Base-by-base conservation (phyloP, 2,113 vertebrate species). In the Terrapene triunguis region DNA sequence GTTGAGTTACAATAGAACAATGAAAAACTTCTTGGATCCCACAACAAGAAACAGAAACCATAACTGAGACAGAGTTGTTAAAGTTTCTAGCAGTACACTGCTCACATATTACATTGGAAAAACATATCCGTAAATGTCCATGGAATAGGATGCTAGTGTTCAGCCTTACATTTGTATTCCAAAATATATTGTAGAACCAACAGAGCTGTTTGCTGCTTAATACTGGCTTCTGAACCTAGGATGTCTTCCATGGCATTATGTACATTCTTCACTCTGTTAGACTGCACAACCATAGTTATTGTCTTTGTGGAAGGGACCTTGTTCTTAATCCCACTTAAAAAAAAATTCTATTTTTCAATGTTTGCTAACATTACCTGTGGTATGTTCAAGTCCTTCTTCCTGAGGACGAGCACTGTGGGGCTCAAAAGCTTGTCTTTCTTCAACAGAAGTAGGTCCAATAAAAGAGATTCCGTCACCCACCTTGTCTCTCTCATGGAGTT, bases 321-420 rank as follows among this genome's bases (percentile, higher is more conserved):
- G 55, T 55, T 92, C 95, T 92, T 89, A 62, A 78, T 91, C 29
- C 48, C 38, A 2, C n/a, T 92, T 94, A 44, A 22, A 94, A 94
- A 80, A 91, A 84, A 84, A 91, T 84, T 89, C 42, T 94, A 13
- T 93, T 85, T 93, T 44, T 92, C 85, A 83, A 4, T 83, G 32
- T 22, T 88, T 79, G 57, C 35, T 92, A 88, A 78, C 55, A 13
- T 24, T 44, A 44, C 84, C 65, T 92, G 19, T 53, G 88, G 21
- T 38, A 50, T 83, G 42, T 32, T 89, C 57, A 94, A 65, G 13
- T n/a, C 80, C 53, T 88, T 97, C 78, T 91, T 97, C 95, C 47
- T 53, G 93, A 65, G 50, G 14, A 38, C 5, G 1, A 38, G 48
- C 1, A 25, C 38, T 88, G 1, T 72, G 86, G 78, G 4, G 21